Percentiles rank a stretch among this genome's conserved stretches.
These are phyloP conservation scores for Heliothis virescens DNA, from an alignment of 1,140 invertebrate species.

Conservation along the genomic window DNA sequence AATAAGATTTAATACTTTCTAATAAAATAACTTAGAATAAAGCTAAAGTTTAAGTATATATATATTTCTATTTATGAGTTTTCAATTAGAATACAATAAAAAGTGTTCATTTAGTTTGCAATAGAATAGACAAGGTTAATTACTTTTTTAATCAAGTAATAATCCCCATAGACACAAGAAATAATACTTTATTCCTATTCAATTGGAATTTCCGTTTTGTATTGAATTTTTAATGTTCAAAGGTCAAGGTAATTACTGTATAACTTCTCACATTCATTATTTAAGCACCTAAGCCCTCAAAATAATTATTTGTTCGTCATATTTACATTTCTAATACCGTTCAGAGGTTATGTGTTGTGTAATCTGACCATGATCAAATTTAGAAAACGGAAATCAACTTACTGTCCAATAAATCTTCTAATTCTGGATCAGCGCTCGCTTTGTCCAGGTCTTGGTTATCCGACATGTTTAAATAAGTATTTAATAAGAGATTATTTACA, in stretches of 20 bases:
- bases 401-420: slow-evolving; percentile 83
- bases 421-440: slow-evolving; percentile 76
- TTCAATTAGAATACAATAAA: no score
- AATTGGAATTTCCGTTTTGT: no score
- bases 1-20: no score
- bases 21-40: no score
- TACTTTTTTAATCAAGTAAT: no score
- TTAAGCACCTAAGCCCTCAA: not conserved
- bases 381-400: slow-evolving; percentile 59
- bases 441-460: slow-evolving; percentile 75
- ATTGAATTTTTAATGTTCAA: not conserved
- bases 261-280: not conserved
- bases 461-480: slow-evolving; percentile 68
- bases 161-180: no score
- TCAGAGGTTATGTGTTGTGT: slow-evolving; percentile 63
- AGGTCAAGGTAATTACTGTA: not conserved
- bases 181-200: no score
- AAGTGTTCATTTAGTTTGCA: no score
- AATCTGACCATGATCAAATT: slow-evolving; percentile 58
- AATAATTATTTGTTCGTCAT: slow-evolving; percentile 41
- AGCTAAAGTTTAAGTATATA: no score
- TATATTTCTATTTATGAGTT: no score
- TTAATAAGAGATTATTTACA: slow-evolving; percentile 49
- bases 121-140: no score
- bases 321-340: slow-evolving; percentile 23